phyloP scores from a whole-genome alignment of 2,888 invertebrate genomes.

The Drosophila robusta region DNA sequence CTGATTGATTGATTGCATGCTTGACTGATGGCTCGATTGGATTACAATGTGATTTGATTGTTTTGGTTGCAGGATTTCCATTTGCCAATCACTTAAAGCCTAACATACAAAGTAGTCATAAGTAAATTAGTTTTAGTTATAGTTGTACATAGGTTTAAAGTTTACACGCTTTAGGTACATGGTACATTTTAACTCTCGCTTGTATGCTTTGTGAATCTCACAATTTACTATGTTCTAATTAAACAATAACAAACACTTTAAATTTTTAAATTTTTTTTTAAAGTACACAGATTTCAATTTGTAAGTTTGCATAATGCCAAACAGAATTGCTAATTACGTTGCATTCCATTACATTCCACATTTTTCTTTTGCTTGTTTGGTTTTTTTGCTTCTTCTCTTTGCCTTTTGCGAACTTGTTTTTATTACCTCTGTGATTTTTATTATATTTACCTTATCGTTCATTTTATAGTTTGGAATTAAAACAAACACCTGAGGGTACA shows the following conservation, averaged over 20 bases:
- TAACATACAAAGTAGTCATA: constrained; percentile 29
- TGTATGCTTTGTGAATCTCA: constrained; percentile 16
- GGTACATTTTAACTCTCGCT: constrained; percentile 64
- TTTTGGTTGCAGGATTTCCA: constrained; percentile 6
- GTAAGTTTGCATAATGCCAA: constrained; percentile 11
- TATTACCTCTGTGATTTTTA: constrained; percentile 14
- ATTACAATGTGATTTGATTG: constrained; percentile 34
- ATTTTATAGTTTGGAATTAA: constrained; percentile 14
- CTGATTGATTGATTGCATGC: constrained; percentile 17
- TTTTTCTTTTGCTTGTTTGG: not conserved
- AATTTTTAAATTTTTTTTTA: constrained; percentile 28
- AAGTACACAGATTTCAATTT: constrained; percentile 27
- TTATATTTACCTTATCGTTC: constrained; percentile 8
- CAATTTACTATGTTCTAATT: constrained; percentile 32
- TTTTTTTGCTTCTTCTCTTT: constrained; percentile 1
- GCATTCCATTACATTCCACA: constrained; percentile 26
- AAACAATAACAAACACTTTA: constrained; percentile 42
- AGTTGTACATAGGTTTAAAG: constrained; percentile 24
- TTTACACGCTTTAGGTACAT: constrained; percentile 49
- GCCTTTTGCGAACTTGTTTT: constrained; percentile 3
- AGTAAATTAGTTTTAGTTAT: constrained; percentile 28
- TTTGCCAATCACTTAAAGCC: constrained; percentile 27
- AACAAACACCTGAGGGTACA: constrained; percentile 34
- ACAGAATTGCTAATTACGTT: constrained; percentile 25
- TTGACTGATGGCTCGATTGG: constrained; percentile 11